Evolutionary conservation across 1,140 invertebrate species (phyloP), one percentile per base, ranked within the genome.

Genomic region (Papilio polytes): DNA sequence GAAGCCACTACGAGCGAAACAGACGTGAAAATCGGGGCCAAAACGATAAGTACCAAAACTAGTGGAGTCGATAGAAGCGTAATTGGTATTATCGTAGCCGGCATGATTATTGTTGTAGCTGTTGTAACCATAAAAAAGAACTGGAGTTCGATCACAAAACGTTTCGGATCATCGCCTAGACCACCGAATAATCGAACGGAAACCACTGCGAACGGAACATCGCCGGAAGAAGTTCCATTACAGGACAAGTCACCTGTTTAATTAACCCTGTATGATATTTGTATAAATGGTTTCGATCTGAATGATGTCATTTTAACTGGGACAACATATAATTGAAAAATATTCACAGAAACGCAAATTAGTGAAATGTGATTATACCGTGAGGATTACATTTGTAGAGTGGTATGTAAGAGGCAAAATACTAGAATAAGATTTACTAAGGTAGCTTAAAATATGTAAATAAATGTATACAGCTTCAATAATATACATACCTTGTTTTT

Each of bases 111-210:
- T 26, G 92, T 94, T 18, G 89, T 95, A 8, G 94, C 92, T 15
- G 94, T 91, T 20, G 94, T 95, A 66, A 90, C 89, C 59, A 95
- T 96, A 80, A 96, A 96, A 89, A 96, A 96, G 90, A 96, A 95
- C 84, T 95, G 95, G 95, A 92, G 88, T 90, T 94, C 92, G 59
- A 95, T 95, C 73, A 93, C 86, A 82, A 95, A 93, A 63, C 82
- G 85, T 66, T 94, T 95, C 81, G 90, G 88, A 83, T 94, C 94
- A n/a, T 85, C 87, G 8, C 89, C 91, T 53, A 89, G 88, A 82
- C 85, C 86, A 70, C 85, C 89, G 8, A 89, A 88, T 70, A 90
- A 92, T 15, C 84, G 89, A 44, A 83, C 85, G 12, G 85, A 81
- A 44, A 82, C 82, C 63, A 91, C 84, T 81, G 81, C 86, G 13